Conservation (phyloP, 2,113 vertebrate genomes). For the Podarcis muralis region DNA sequence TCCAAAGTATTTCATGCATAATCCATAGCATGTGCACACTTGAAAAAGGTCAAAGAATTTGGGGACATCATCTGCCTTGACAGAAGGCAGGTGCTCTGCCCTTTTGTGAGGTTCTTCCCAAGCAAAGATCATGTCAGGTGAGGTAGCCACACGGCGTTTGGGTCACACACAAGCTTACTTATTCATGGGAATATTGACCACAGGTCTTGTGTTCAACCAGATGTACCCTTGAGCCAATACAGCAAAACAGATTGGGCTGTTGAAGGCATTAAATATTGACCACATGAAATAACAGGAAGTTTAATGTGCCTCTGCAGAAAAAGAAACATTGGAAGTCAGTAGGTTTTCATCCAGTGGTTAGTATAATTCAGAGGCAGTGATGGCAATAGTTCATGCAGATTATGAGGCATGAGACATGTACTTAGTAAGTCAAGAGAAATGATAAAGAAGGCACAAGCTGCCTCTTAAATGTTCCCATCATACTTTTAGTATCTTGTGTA, state of each 20-base stretch:
- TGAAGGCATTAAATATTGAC: conserved; percentile 21
- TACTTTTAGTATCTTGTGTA: background rate
- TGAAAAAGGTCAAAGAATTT: conserved; percentile 49
- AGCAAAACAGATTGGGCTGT: background rate
- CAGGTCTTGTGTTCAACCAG: conserved; percentile 13
- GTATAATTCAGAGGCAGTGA: background rate
- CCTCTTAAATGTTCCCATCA: background rate
- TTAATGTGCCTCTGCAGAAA: background rate
- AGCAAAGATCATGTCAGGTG: conserved; percentile 29
- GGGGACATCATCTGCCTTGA: conserved; percentile 26
- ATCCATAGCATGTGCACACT: conserved; percentile 24
- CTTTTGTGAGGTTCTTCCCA: conserved; percentile 6
- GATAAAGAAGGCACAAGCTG: background rate
- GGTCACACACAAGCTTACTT: conserved; percentile 44
- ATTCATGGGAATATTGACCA: conserved; percentile 58
- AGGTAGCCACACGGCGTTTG: conserved; percentile 35
- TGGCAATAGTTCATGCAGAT: background rate
- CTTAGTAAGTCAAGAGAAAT: background rate
- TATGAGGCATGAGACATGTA: too few relatives aligned
- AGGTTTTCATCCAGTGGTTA: background rate
- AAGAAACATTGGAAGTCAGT: background rate
- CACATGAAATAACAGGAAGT: background rate
- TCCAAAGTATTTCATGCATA: conserved; percentile 35
- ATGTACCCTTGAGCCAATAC: background rate
- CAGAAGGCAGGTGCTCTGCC: conserved; percentile 25